Base-by-base conservation (phyloP, 2,113 vertebrate genomes). In the Larimichthys crocea region DNA sequence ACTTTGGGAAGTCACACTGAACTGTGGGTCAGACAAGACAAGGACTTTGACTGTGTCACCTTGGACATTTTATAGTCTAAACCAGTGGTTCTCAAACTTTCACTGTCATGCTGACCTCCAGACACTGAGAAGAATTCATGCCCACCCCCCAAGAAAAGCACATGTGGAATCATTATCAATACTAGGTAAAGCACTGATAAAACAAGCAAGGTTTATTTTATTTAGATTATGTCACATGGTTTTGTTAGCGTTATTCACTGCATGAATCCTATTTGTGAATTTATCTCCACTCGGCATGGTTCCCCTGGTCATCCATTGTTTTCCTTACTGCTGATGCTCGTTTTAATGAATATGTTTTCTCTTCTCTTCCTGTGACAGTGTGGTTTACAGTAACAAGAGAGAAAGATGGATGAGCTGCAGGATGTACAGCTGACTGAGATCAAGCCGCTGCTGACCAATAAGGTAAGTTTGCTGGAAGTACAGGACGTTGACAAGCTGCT, bases 361-460 rank as follows among this genome's bases (percentile, higher is more conserved):
- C 12, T 78, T 31, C 46, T 52, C 48, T 17, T 69, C 24, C 19
- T 59, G 24, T 29, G 5, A 48, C 87, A 83, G 67, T 86, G 75
- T 59, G 50, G 50, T 89, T 83, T 65, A 79, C 64, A 82, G 77
- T 82, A 72, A 93, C 61, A 46, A 76, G 57, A 88, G 73, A 85
- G 84, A 87, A 92, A 92, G 86, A 99, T 99, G 97, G 97, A 98
- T 61, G 97, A 99, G 90, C 94, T 99, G 72, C 97, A 99, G 94
- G 97, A 99, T 78, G 97, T 99, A 88, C 97, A 99, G 91, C 83
- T 99, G 91, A 99, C 97, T 77, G 97, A 99, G 92, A 98, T 99
- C 95, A 99, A 98, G 88, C 97, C 97, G 0, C 96, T 99, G 80
- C 95, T 99, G 91, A 98, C 97, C 71, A 97, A 96, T 82, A 98